Conservation (phyloP, 2,113 vertebrate genomes). For the Coryphaenoides rupestris region DNA sequence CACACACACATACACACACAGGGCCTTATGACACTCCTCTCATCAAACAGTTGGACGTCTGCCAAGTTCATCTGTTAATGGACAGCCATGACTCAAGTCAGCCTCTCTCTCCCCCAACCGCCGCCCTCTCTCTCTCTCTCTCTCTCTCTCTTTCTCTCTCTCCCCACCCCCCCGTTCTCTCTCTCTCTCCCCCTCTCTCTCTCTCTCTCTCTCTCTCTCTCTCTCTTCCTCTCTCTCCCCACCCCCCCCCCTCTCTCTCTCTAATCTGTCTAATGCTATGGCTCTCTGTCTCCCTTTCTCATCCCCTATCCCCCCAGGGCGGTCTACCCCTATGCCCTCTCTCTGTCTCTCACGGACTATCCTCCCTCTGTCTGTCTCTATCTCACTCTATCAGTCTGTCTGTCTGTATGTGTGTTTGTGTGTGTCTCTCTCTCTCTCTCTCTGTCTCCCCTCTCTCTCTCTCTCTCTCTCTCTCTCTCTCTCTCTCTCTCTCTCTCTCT, state of each 20-base stretch:
- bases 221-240: slow-evolving; percentile 49
- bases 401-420: slow-evolving; percentile 68
- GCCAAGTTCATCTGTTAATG: slow-evolving; percentile 99
- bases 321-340: slow-evolving; percentile 81
- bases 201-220: slow-evolving; percentile 62
- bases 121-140: slow-evolving; percentile 56
- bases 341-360: slow-evolving; percentile 60
- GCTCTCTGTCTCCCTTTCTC: too few relatives aligned
- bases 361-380: slow-evolving; percentile 9
- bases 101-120: slow-evolving; percentile 75
- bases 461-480: slow-evolving; percentile 39
- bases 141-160: slow-evolving; percentile 70
- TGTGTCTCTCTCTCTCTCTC: slow-evolving; percentile 19
- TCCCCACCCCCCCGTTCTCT: slow-evolving; percentile 72
- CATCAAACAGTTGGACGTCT: slow-evolving; percentile 88
- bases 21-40: slow-evolving; percentile 77
- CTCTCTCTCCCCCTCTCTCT: too few relatives aligned
- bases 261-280: not conserved
- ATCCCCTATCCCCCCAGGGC: slow-evolving; percentile 82
- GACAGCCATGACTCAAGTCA: slow-evolving; percentile 77
- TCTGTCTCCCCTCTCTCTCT: not conserved
- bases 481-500: slow-evolving; percentile 67
- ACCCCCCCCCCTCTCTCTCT: slow-evolving; percentile 52
- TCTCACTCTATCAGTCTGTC: slow-evolving; percentile 28
- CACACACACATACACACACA: slow-evolving; percentile 26